Conservation (phyloP, 1,140 invertebrate species). For the Ceratoteleas bidentatus region DNA sequence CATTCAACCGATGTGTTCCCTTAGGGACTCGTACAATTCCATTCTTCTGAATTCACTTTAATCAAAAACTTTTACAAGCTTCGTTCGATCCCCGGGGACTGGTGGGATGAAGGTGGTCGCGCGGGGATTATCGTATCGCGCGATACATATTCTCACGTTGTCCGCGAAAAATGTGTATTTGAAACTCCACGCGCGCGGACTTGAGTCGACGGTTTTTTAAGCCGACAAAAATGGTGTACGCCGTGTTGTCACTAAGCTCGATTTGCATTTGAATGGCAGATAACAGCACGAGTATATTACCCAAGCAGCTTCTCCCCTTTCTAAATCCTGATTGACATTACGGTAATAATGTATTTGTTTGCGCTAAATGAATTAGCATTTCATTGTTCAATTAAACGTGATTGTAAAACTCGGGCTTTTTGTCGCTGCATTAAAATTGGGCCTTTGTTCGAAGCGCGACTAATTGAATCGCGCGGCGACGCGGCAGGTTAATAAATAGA, state of each 20-base stretch:
- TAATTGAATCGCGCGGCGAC: not conserved
- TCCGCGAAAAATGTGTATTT: conserved; percentile 43
- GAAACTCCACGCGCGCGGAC: conserved; percentile 43
- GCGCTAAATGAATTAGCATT: conserved; percentile 62
- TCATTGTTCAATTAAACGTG: conserved; percentile 56
- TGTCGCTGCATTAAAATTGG: not conserved
- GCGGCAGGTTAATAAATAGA: conserved; percentile 20
- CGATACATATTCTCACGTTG: conserved; percentile 31
- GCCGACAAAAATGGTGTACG: conserved; percentile 49
- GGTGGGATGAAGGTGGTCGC: not conserved
- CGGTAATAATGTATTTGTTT: conserved; percentile 64
- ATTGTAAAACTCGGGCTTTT: conserved; percentile 21
- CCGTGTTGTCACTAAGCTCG: conserved; percentile 57
- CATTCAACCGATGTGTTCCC: no score
- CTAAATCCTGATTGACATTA: conserved; percentile 65
- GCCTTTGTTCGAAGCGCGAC: not conserved
- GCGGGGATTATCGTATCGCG: conserved; percentile 27
- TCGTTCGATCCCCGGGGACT: no score
- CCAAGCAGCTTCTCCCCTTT: conserved; percentile 56
- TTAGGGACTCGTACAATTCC: no score
- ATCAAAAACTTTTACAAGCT: no score
- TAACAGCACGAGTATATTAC: conserved; percentile 63
- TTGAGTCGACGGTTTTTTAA: conserved; percentile 40
- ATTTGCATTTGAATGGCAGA: conserved; percentile 61
- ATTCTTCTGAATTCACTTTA: no score